phyloP scores from a whole-genome alignment of 92 coral and sea anemone genomes.

The Pocillopora meandrina region DNA sequence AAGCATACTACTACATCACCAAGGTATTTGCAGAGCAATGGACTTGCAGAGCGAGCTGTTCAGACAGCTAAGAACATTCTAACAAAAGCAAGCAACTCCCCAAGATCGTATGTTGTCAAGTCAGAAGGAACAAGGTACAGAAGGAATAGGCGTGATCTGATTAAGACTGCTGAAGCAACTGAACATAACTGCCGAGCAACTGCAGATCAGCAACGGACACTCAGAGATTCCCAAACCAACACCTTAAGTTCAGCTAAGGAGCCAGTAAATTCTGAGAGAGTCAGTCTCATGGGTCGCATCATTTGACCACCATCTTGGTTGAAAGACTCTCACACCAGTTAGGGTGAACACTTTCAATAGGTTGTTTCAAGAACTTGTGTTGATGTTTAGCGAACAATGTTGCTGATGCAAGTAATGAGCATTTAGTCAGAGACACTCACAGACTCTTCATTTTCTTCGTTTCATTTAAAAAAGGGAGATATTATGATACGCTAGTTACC shows the following conservation, averaged over 20 bases:
- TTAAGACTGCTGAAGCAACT: conserved; percentile 5
- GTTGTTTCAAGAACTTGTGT: too few species aligned
- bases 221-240: conserved; percentile 1
- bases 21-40: not conserved
- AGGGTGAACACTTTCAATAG: not conserved
- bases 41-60: not conserved
- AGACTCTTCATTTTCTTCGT: too few species aligned
- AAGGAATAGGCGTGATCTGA: conserved; percentile 34
- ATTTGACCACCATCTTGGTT: not conserved
- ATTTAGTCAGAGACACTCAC: too few species aligned
- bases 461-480: too few species aligned
- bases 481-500: too few species aligned
- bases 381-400: too few species aligned
- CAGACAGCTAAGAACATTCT: conserved; percentile 9
- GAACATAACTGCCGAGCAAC: not conserved
- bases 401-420: too few species aligned
- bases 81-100: conserved; percentile 10
- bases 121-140: conserved; percentile 32
- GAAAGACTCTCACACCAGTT: not conserved
- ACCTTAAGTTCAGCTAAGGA: not conserved
- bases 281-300: not conserved
- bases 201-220: too few species aligned
- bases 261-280: conserved; percentile 15
- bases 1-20: conserved; percentile 15
- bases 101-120: conserved; percentile 39